Conservation (phyloP, 2,113 vertebrate genomes). For the Oriolus oriolus region DNA sequence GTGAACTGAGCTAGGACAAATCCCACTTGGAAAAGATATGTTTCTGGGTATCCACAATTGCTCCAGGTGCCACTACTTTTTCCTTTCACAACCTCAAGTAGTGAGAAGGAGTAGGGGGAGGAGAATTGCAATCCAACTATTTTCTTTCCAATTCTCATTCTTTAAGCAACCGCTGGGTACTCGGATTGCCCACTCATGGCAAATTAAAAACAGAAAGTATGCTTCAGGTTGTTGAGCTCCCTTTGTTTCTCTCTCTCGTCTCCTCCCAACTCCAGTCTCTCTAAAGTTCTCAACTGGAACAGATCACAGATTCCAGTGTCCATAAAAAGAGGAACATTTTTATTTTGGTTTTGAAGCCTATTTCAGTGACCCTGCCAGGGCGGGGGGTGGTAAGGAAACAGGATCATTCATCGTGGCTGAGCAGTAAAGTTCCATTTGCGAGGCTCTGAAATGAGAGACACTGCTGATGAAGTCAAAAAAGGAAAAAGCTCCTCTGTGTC, state of each 20-base stretch:
- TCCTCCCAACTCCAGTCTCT: not conserved
- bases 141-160: not conserved
- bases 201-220: slow-evolving; percentile 72
- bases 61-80: not conserved
- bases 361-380: slow-evolving; percentile 61
- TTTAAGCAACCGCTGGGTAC: not conserved
- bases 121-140: not conserved
- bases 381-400: not conserved
- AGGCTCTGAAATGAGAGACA: slow-evolving; percentile 77
- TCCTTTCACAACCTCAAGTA: not conserved
- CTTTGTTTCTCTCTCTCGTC: not conserved
- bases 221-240: not conserved
- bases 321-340: slow-evolving; percentile 77
- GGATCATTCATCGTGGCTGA: slow-evolving; percentile 74
- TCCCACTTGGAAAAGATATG: not conserved
- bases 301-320: slow-evolving; percentile 70
- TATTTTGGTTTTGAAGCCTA: slow-evolving; percentile 81
- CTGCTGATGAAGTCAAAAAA: slow-evolving; percentile 82
- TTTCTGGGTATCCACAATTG: not conserved
- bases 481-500: slow-evolving; percentile 50
- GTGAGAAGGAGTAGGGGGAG: not conserved
- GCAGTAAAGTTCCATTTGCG: slow-evolving; percentile 79
- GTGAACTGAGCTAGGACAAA: not conserved
- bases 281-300: slow-evolving; percentile 69
- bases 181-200: not conserved